Evolutionary conservation across 2,888 invertebrate genomes (phyloP).

Genomic region (Seira musarum): DNA sequence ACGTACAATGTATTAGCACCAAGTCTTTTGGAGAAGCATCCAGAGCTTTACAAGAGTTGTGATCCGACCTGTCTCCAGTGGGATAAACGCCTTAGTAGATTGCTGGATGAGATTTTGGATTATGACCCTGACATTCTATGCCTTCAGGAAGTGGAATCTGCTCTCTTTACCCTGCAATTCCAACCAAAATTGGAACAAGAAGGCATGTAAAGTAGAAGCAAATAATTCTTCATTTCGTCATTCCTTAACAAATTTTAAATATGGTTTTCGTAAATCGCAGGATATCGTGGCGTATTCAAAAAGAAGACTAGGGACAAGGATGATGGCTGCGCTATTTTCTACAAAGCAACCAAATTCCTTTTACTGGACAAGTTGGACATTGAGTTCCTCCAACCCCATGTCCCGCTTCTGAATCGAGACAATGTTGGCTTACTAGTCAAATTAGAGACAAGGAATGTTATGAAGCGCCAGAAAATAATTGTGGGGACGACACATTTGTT

Average conservation of each 20-base stretch:
- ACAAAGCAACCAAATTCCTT: constrained; percentile 79
- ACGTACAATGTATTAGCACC: constrained; percentile 94
- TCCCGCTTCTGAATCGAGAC: constrained; percentile 83
- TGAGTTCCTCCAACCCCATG: constrained; percentile 78
- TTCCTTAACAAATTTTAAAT: too few species aligned
- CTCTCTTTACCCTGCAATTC: too few species aligned
- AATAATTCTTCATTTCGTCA: too few species aligned
- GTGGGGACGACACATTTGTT: constrained; percentile 95
- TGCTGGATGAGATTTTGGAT: constrained; percentile 77
- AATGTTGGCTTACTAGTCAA: constrained; percentile 90
- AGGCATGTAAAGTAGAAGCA: constrained; percentile 72
- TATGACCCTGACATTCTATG: constrained; percentile 82
- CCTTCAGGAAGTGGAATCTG: constrained; percentile 91
- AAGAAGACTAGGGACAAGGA: constrained; percentile 84
- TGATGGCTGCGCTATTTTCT: constrained; percentile 95
- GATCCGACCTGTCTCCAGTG: constrained; percentile 78
- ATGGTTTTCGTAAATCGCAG: constrained; percentile 72
- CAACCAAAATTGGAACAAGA: constrained; percentile 72
- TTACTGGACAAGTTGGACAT: constrained; percentile 80
- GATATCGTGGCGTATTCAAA: constrained; percentile 85
- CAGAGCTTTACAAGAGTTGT: constrained; percentile 81
- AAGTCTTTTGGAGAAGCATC: constrained; percentile 82
- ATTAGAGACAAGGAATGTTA: constrained; percentile 76
- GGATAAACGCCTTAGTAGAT: constrained; percentile 78
- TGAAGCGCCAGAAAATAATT: constrained; percentile 76